Evolutionary conservation across 2,797 vertebrate genomes (phyloP).

Genomic region (Streptopelia turtur): DNA sequence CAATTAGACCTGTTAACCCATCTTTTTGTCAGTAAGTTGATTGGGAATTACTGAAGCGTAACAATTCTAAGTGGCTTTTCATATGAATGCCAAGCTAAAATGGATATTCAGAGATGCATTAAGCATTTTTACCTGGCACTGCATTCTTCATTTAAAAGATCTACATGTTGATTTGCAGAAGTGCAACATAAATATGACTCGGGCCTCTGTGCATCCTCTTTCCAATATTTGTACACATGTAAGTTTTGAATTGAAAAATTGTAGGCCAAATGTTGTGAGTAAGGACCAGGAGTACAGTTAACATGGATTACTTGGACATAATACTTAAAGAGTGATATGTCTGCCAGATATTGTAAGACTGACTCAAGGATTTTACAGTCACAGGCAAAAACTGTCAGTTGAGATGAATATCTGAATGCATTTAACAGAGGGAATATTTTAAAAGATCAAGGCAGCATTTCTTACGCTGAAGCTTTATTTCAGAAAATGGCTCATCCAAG

Average conservation of each 20-base stretch:
- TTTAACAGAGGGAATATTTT: not conserved
- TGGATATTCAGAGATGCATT: slow-evolving; percentile 68
- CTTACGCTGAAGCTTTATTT: not conserved
- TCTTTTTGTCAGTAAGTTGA: slow-evolving; percentile 68
- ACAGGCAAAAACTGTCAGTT: not conserved
- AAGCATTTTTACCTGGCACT: slow-evolving; percentile 50
- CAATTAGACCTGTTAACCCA: slow-evolving; percentile 68
- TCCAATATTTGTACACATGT: not conserved
- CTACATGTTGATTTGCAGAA: slow-evolving; percentile 50
- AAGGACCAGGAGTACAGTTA: not conserved
- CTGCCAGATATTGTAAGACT: not conserved
- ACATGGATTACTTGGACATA: not conserved
- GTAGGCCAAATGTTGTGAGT: not conserved
- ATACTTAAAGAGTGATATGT: not conserved
- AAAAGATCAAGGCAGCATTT: not conserved
- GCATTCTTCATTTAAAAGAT: slow-evolving; percentile 42
- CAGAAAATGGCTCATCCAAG: not conserved
- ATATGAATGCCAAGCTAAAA: slow-evolving; percentile 58
- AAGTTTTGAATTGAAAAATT: not conserved
- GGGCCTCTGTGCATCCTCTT: not conserved
- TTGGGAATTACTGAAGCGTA: slow-evolving; percentile 59
- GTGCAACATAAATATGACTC: slow-evolving; percentile 6
- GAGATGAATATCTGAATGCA: not conserved
- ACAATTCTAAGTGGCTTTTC: slow-evolving; percentile 66
- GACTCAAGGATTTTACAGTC: not conserved